Percentiles rank a stretch among this genome's conserved stretches.
Evolutionary conservation across 2,888 invertebrate genomes (phyloP).

Genomic region (Argynnis bischoffii): DNA sequence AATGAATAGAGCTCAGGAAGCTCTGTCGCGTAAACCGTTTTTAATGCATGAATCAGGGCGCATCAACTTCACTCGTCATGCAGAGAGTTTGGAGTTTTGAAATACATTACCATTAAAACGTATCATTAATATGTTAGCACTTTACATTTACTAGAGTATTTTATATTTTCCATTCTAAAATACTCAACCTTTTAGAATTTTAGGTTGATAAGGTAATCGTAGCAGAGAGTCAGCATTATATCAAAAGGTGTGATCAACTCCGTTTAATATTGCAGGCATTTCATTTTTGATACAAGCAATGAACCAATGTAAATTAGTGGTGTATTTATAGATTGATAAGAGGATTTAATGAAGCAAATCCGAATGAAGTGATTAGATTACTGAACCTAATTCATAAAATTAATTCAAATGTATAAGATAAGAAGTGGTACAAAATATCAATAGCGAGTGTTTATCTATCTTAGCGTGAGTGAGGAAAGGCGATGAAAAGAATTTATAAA

Average conservation of each 20-base stretch:
- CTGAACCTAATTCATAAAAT: conserved; percentile 12
- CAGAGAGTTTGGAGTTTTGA: conserved; percentile 52
- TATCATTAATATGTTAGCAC: conserved; percentile 20
- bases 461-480: conserved; percentile 59
- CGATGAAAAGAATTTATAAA: conserved; percentile 73
- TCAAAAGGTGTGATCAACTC: no score
- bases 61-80: conserved; percentile 38
- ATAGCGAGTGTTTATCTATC: conserved; percentile 60
- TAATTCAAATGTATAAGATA: conserved; percentile 12
- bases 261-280: no score
- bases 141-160: not conserved
- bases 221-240: no score
- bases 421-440: conserved; percentile 43
- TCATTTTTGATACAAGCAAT: no score
- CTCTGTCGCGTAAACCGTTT: conserved; percentile 58
- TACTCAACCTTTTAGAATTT: not conserved
- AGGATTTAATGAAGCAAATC: conserved; percentile 1
- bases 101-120: conserved; percentile 37
- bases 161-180: not conserved
- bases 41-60: conserved; percentile 59
- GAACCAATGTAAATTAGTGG: not conserved
- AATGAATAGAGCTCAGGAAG: conserved; percentile 54
- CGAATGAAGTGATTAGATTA: conserved; percentile 6
- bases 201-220: no score
- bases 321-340: not conserved